phyloP scores from a whole-genome alignment of 2,113 vertebrate species.

The Empidonax traillii region DNA sequence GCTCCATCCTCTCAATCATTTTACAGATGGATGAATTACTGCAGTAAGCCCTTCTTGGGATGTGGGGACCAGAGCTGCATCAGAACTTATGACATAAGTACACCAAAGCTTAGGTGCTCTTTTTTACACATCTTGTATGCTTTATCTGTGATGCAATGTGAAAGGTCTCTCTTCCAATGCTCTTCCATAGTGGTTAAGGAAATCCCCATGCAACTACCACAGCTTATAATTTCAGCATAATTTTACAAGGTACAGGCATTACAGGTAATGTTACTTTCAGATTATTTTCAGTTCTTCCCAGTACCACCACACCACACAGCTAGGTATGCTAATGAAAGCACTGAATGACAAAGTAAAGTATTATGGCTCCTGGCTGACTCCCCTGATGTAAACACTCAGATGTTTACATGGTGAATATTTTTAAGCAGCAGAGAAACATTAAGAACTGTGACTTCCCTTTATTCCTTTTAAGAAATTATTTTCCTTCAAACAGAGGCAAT shows the following conservation, averaged over 20 bases:
- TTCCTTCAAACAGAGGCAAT: background rate
- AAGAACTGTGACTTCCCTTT: background rate
- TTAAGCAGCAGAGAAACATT: background rate
- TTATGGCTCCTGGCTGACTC: background rate
- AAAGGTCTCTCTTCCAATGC: background rate
- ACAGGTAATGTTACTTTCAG: background rate
- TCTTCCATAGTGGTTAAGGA: background rate
- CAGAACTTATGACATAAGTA: accelerated
- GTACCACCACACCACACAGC: background rate
- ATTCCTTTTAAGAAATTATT: background rate
- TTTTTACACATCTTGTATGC: background rate
- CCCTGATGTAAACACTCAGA: background rate
- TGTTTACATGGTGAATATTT: slow-evolving; percentile 6
- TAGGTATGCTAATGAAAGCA: background rate
- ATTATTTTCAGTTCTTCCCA: background rate
- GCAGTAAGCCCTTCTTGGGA: background rate
- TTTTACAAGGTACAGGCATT: background rate
- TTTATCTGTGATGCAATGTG: background rate
- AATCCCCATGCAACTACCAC: background rate
- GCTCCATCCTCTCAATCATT: background rate
- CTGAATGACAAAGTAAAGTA: background rate
- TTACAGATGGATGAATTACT: background rate
- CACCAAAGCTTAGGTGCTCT: background rate
- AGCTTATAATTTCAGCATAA: background rate
- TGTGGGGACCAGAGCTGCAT: background rate